Conservation (phyloP, 2,888 invertebrate genomes). For the Mythimna loreyi region DNA sequence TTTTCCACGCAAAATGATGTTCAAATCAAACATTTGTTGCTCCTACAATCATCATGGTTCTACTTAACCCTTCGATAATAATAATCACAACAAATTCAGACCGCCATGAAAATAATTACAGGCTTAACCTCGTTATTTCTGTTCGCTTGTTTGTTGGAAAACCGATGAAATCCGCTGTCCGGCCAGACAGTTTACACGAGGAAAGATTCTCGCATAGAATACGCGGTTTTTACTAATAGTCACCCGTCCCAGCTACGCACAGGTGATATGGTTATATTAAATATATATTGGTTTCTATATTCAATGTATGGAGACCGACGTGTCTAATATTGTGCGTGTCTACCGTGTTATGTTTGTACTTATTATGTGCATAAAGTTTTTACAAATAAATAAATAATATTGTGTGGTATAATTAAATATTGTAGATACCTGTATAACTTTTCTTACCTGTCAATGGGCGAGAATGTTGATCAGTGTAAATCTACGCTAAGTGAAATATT, state of each 20-base stretch:
- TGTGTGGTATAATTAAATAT: too few relatives aligned
- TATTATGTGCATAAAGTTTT: too few relatives aligned
- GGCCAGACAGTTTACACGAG: slow-evolving; percentile 14
- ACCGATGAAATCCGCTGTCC: slow-evolving; percentile 13
- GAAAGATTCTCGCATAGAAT: neutral
- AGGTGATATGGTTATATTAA: too few relatives aligned
- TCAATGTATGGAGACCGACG: too few relatives aligned
- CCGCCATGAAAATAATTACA: slow-evolving; percentile 42
- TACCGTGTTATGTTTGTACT: too few relatives aligned
- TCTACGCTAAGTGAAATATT: slow-evolving; percentile 27
- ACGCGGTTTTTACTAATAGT: neutral
- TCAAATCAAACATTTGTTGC: neutral
- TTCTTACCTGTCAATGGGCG: neutral
- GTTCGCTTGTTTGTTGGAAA: slow-evolving; percentile 12
- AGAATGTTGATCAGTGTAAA: neutral
- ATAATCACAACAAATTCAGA: slow-evolving; percentile 6
- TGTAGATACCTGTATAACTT: neutral
- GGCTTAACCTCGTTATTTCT: slow-evolving; percentile 29
- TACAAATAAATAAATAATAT: too few relatives aligned
- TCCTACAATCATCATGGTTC: neutral
- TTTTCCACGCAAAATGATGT: neutral
- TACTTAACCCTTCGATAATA: neutral
- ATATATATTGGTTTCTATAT: too few relatives aligned
- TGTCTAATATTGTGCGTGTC: too few relatives aligned
- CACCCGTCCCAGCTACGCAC: too few relatives aligned